Percentiles rank a stretch among this genome's conserved stretches.
Evolutionary conservation across 2,113 vertebrate genomes (phyloP).

Genomic region (Fregata magnificens): DNA sequence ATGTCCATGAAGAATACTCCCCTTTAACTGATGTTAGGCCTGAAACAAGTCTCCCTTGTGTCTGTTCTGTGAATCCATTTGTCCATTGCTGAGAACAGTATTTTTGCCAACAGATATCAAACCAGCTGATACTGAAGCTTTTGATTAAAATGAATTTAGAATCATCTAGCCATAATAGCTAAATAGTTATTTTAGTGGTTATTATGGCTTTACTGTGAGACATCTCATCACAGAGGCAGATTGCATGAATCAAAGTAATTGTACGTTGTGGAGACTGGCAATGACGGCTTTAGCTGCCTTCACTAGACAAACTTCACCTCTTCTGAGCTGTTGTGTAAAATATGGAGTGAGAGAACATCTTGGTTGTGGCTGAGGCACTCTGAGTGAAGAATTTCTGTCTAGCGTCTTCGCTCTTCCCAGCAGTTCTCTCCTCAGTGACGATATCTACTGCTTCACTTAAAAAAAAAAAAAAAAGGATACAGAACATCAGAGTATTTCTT

Average conservation of each 20-base stretch:
- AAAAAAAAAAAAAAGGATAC: neutral
- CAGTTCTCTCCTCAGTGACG: neutral
- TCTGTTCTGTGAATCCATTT: neutral
- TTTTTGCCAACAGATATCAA: neutral
- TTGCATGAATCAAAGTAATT: slow-evolving; percentile 3
- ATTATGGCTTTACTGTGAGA: neutral
- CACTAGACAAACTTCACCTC: neutral
- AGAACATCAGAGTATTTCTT: neutral
- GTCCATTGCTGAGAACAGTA: neutral
- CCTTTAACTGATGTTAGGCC: neutral
- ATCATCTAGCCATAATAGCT: neutral
- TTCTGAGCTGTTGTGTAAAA: neutral
- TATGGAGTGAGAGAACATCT: neutral
- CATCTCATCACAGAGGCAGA: neutral
- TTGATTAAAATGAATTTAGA: slow-evolving; percentile 15
- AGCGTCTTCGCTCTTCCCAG: neutral
- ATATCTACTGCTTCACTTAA: neutral
- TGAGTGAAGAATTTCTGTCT: neutral
- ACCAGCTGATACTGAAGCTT: neutral
- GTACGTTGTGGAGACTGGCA: neutral
- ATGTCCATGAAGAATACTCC: neutral
- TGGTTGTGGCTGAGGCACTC: neutral
- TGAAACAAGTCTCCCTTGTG: neutral
- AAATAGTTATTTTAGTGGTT: slow-evolving; percentile 20
- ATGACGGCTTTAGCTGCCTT: neutral